phyloP scores from a whole-genome alignment of 1,140 invertebrate species.

The Conus ventricosus region DNA sequence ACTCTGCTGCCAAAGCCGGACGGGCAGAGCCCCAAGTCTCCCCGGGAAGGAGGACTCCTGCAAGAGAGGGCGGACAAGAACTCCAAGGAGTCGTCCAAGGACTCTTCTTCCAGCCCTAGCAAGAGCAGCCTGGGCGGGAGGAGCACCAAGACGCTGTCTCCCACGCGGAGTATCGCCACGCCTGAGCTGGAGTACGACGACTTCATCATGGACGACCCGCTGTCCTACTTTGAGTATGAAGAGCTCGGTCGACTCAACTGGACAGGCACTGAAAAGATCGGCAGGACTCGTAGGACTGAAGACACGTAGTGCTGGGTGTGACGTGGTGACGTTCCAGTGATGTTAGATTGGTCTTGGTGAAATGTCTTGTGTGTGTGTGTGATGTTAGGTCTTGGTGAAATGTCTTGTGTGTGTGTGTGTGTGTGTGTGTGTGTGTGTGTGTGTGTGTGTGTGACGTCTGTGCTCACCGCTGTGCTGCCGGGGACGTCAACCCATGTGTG shows the following conservation, averaged over 20 bases:
- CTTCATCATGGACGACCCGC: slow-evolving; percentile 69
- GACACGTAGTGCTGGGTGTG: not conserved
- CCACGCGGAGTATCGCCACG: slow-evolving; percentile 61
- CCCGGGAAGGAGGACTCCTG: slow-evolving; percentile 37
- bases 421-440: too few relatives aligned
- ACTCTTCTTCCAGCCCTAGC: slow-evolving; percentile 46
- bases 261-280: slow-evolving; percentile 64
- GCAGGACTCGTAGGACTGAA: slow-evolving; percentile 35
- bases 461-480: too few relatives aligned
- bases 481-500: too few relatives aligned
- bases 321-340: not conserved
- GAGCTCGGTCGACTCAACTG: slow-evolving; percentile 64
- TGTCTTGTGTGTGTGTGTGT: too few relatives aligned
- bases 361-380: too few relatives aligned
- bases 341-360: not conserved
- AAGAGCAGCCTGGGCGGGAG: slow-evolving; percentile 54
- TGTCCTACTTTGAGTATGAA: slow-evolving; percentile 69
- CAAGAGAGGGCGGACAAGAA: slow-evolving; percentile 35
- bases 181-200: slow-evolving; percentile 72
- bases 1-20: slow-evolving; percentile 65
- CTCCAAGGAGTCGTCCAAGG: slow-evolving; percentile 44
- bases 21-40: slow-evolving; percentile 68
- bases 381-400: not conserved
- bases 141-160: slow-evolving; percentile 63
- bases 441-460: too few relatives aligned